These are phyloP conservation scores for Caligus rogercresseyi DNA, from an alignment of 1,140 invertebrate species.

Conservation along the genomic window DNA sequence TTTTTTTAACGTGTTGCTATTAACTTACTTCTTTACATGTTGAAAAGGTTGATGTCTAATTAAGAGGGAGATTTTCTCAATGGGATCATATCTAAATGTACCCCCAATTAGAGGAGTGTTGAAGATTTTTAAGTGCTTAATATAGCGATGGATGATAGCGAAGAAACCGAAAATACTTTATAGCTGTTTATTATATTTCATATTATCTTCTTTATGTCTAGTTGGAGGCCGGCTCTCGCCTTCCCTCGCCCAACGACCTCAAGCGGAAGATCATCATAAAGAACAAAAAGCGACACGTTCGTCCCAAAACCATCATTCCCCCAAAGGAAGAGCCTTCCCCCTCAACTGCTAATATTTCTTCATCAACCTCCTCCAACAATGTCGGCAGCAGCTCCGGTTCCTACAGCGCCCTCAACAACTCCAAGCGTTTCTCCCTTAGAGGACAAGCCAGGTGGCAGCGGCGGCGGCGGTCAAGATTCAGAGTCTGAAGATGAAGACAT, in stretches of 20 bases:
- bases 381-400: constrained; percentile 37
- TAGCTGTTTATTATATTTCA: background rate
- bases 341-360: constrained; percentile 15
- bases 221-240: constrained; percentile 51
- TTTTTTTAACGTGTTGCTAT: too few species aligned
- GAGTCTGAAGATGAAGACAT: constrained; percentile 23
- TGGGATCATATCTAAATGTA: too few species aligned
- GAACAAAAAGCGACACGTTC: constrained; percentile 81
- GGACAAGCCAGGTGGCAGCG: too few species aligned
- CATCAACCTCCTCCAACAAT: constrained; percentile 22
- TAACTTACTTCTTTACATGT: too few species aligned
- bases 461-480: constrained; percentile 26
- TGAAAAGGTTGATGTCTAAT: too few species aligned
- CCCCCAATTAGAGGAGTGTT: too few species aligned
- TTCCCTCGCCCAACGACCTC: constrained; percentile 67
- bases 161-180: background rate
- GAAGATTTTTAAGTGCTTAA: too few species aligned
- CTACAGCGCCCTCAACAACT: too few species aligned
- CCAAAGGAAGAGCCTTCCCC: constrained; percentile 18
- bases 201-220: constrained; percentile 25
- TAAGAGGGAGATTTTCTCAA: too few species aligned
- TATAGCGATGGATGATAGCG: too few species aligned
- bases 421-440: too few species aligned
- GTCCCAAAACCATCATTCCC: background rate
- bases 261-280: constrained; percentile 90